Base-by-base conservation (phyloP, 2,797 vertebrate species). In the Tokudaia tokunoshimensis region DNA sequence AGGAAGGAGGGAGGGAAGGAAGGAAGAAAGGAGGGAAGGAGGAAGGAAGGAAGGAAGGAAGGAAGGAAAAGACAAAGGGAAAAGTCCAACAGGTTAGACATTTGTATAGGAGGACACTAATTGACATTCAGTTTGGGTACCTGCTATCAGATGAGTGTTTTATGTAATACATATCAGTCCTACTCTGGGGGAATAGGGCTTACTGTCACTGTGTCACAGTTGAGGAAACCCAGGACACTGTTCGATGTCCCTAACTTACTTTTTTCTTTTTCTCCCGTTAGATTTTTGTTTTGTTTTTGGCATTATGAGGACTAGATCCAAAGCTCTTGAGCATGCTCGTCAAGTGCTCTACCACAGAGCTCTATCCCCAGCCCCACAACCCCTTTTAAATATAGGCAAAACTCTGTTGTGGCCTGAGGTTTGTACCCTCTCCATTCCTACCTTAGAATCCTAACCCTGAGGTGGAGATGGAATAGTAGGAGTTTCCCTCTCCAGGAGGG, bases 101-200 rank as follows among this genome's bases (percentile, higher is more conserved):
- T 70, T 83, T 78, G 85, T 0, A 67, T 1, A 65, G 37, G 80
- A 94, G 94, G 86, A 87, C 92, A 83, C 65, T 24, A 80, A 78
- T 34, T 67, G 37, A 34, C 37, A 59, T 82, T 92, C 67, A 55
- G 10, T 37, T 74, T 72, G 63, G 81, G 59, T 37, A 31, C 20
- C 6, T 37, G 10, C 31, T 37, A 22, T 41, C 9, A 52, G 52
- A 22, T 61, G 72, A 78, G 15, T 79, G 67, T 41, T 82, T 85
- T 82, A 65, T 47, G 11, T 76, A 82, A 95, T 20, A 55, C 2
- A 1, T 75, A 12, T 86, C 44, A 20, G 3, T 61, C 50, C 44
- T 9, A 59, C 20, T 65, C 31, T 50, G 37, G 55, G 55, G 17
- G 19, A 44, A 14, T 34, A 22, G 63, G n/a, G 19, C 44, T 9